Base-by-base conservation (phyloP, 2,797 vertebrate genomes). In the Leucoraja ocellata region DNA sequence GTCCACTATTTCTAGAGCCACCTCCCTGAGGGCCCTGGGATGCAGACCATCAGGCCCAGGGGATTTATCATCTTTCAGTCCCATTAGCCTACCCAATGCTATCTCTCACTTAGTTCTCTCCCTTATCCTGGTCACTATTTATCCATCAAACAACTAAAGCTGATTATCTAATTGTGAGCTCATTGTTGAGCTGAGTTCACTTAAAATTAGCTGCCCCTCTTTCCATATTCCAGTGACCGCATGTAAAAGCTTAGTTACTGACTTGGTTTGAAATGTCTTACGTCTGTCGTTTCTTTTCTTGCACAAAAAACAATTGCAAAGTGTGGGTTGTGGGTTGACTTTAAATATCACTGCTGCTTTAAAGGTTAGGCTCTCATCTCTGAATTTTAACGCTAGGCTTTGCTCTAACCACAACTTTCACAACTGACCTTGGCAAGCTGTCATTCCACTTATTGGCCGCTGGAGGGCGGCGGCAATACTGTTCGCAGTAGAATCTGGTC, bases 401-500 rank as follows among this genome's bases (percentile, higher is more conserved):
- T 36, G n/a, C 16, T 68, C 6, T 36, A 68, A 68, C n/a, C 14
- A n/a, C 58, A 32, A 91, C 32, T 71, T n/a, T 5, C 10, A 36
- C 11, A 23, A 93, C 95, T 90, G 58, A 97, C 97, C 96, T 94
- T 94, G 95, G 13, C 94, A 95, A 71, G 95, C n/a, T 10, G 93
- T 94, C 73, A 94, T 78, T 78, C 95, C 94, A 39, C 94, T 95
- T 95, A 94, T 97, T 94, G 96, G 96, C 93, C 97, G 97, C 86
- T 98, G 98, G 93, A 97, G 98, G 71, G 98, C 98, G 28, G 97
- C 97, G 95, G 95, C 98, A 95, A 99, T 99, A 95, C 98, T 99
- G 95, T 99, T 99, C 54, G 97, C 98, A n/a, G 98, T 99, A 11
- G 98, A 98, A 95, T 95, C 96, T 0, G 99, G 98, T 93, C 99